These are phyloP conservation scores for Baccha elongata DNA, from an alignment of 2,888 invertebrate species.

Conservation along the genomic window DNA sequence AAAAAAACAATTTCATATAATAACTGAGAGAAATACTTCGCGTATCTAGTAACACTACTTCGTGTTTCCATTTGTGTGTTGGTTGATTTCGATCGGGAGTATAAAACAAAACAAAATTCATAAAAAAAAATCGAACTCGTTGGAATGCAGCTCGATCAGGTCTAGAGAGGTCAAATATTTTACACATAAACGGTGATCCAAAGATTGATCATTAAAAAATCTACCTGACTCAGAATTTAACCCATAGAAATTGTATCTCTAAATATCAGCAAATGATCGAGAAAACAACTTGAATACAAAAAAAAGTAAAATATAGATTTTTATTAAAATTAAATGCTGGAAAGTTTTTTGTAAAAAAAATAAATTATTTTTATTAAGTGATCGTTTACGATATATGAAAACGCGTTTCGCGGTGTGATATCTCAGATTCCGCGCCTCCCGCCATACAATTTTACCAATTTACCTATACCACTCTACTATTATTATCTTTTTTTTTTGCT, in stretches of 20 bases:
- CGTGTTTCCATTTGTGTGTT: constrained; percentile 68
- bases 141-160: constrained; percentile 73
- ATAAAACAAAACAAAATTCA: constrained; percentile 46
- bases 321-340: constrained; percentile 8
- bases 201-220: constrained; percentile 22
- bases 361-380: constrained; percentile 9
- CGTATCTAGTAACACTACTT: constrained; percentile 67
- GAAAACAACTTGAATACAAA: neutral
- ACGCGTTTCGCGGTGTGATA: constrained; percentile 34
- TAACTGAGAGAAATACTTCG: constrained; percentile 62
- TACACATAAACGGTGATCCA: constrained; percentile 44
- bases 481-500: constrained; percentile 38
- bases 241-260: neutral
- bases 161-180: constrained; percentile 71
- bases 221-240: constrained; percentile 44
- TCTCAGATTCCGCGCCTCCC: constrained; percentile 29
- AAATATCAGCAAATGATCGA: neutral
- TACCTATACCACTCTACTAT: constrained; percentile 47
- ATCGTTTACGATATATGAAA: constrained; percentile 53
- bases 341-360: constrained; percentile 20
- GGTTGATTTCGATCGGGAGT: constrained; percentile 57
- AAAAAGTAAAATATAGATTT: neutral
- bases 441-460: constrained; percentile 22
- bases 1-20: constrained; percentile 53
- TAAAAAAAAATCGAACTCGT: constrained; percentile 52